Percentiles rank a stretch among this genome's conserved stretches.
phyloP scores from a whole-genome alignment of 2,888 invertebrate genomes.

The Ophioninae sp. region DNA sequence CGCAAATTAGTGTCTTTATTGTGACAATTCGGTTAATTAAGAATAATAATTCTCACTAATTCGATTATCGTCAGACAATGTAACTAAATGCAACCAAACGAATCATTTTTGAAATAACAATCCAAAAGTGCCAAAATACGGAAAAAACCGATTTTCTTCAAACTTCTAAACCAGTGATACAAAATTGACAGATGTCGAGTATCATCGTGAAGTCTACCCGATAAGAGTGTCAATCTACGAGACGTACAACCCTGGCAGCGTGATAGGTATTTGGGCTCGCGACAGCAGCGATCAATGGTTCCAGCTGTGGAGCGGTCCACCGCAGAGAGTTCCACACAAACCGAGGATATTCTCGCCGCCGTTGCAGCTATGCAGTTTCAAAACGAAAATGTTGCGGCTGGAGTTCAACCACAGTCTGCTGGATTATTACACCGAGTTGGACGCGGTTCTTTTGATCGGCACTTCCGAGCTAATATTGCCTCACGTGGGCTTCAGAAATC shows the following conservation, averaged over 20 bases:
- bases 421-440: slow-evolving; percentile 93
- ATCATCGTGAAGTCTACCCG: slow-evolving; percentile 86
- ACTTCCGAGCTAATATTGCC: slow-evolving; percentile 81
- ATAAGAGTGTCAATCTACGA: slow-evolving; percentile 89
- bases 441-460: slow-evolving; percentile 91
- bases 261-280: slow-evolving; percentile 90
- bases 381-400: slow-evolving; percentile 85
- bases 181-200: slow-evolving; percentile 84
- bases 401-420: slow-evolving; percentile 92
- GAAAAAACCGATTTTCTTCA: not conserved
- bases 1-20: not conserved
- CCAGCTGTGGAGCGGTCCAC: slow-evolving; percentile 89
- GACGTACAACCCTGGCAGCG: slow-evolving; percentile 92
- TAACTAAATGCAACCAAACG: no score
- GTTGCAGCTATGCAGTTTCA: slow-evolving; percentile 75
- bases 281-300: slow-evolving; percentile 84
- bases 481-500: slow-evolving; percentile 70
- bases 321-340: slow-evolving; percentile 84
- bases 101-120: not conserved
- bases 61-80: no score
- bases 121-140: not conserved
- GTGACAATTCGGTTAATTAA: no score
- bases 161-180: not conserved
- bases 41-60: no score
- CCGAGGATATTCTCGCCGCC: slow-evolving; percentile 90